These are phyloP conservation scores for Sinonovacula constricta DNA, from an alignment of 1,140 invertebrate species.

Conservation along the genomic window DNA sequence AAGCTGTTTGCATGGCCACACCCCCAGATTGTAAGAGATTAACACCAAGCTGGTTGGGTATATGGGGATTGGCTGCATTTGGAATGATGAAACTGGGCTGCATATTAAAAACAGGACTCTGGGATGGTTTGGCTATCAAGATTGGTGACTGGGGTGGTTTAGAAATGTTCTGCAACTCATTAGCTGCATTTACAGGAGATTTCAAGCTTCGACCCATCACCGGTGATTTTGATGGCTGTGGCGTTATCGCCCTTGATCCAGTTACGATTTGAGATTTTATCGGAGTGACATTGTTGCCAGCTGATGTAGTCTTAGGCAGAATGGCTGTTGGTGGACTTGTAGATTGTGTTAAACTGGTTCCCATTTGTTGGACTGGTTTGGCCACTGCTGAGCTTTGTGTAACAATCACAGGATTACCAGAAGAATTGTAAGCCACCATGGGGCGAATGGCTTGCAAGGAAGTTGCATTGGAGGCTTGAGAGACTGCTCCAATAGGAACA, in stretches of 20 bases:
- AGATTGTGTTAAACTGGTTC: not conserved
- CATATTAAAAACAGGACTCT: slow-evolving; percentile 27
- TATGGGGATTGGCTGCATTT: slow-evolving; percentile 6
- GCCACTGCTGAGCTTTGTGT: not conserved
- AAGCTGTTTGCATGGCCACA: slow-evolving; percentile 11
- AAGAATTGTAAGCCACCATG: slow-evolving; percentile 40
- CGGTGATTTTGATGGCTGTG: not conserved
- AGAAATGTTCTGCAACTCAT: not conserved
- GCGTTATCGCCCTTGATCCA: not conserved
- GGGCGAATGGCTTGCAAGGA: slow-evolving; percentile 20
- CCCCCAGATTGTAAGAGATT: slow-evolving; percentile 31
- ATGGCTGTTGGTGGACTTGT: not conserved
- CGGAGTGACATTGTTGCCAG: too few relatives aligned
- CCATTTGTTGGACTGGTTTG: not conserved
- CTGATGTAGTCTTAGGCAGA: not conserved
- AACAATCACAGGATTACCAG: slow-evolving; percentile 39
- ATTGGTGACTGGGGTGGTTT: not conserved
- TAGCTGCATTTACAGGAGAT: not conserved
- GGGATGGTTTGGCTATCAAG: not conserved
- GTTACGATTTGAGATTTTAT: not conserved
- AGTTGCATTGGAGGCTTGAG: not conserved
- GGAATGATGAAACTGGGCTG: slow-evolving; percentile 20
- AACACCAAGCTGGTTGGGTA: slow-evolving; percentile 21
- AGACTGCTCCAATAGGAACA: not conserved
- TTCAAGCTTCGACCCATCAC: not conserved